phyloP scores from a whole-genome alignment of 2,113 vertebrate species.

The Aviceda subcristata region DNA sequence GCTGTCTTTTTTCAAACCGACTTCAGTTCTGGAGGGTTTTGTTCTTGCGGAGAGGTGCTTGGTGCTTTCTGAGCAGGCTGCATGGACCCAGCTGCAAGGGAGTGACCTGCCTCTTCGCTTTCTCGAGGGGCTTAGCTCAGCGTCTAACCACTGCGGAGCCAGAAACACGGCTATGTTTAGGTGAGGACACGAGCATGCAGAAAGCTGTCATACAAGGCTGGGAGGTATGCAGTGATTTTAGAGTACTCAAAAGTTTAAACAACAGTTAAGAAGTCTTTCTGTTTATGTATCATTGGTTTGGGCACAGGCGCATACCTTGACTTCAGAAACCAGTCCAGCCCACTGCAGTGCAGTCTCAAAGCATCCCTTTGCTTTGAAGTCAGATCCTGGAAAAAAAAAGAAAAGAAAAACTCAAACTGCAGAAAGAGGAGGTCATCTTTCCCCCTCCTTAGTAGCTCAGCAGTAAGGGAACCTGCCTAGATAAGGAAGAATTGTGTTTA shows the following conservation, averaged over 20 bases:
- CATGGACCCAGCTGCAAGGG: not conserved
- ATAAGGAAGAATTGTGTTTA: not conserved
- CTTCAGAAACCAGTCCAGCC: not conserved
- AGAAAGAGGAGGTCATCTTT: not conserved
- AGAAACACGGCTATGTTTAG: not conserved
- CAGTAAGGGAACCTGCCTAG: not conserved
- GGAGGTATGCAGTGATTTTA: not conserved
- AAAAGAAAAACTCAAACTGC: not conserved
- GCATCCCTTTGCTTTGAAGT: not conserved
- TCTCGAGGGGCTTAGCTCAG: not conserved
- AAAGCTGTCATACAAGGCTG: not conserved
- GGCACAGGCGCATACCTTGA: not conserved
- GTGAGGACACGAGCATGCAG: not conserved
- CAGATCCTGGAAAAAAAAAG: not conserved
- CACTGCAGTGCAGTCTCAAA: not conserved
- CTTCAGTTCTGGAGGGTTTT: not conserved
- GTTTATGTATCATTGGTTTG: not conserved
- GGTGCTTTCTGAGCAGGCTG: not conserved
- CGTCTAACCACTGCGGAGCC: not conserved
- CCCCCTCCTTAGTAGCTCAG: not conserved
- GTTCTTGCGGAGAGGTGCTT: not conserved
- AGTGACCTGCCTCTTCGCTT: accelerated
- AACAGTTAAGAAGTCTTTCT: not conserved
- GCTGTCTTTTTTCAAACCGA: not conserved
- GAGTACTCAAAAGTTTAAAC: not conserved